Evolutionary conservation across 1,140 invertebrate species (phyloP).

Genomic region (Zaprionus capensis): DNA sequence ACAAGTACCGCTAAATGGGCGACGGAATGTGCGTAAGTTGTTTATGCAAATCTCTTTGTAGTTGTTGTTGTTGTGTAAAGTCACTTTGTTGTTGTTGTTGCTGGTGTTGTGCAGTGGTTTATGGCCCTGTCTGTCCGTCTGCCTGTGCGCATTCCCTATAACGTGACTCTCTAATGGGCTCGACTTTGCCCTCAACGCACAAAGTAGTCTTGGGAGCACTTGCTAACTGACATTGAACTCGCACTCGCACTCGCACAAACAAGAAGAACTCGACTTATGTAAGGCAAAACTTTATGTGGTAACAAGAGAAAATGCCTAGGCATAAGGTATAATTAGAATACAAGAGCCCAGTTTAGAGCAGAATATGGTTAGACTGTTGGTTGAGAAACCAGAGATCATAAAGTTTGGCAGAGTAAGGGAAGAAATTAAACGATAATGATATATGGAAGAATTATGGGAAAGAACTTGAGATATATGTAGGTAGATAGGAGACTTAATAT

Average conservation of each 20-base stretch:
- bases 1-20: constrained; percentile 72
- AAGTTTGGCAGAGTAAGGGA: background rate
- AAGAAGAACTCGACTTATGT: constrained; percentile 20
- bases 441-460: background rate
- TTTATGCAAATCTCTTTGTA: constrained; percentile 70
- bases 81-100: constrained; percentile 8
- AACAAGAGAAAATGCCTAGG: background rate
- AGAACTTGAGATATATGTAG: no score
- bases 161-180: constrained; percentile 72
- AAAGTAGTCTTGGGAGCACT: constrained; percentile 45
- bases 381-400: background rate
- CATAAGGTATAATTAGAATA: background rate
- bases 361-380: background rate
- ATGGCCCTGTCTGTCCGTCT: constrained; percentile 40
- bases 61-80: constrained; percentile 40
- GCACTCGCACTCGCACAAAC: background rate
- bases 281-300: constrained; percentile 4
- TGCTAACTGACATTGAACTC: constrained; percentile 59
- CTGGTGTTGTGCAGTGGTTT: constrained; percentile 31
- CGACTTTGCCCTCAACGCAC: constrained; percentile 15
- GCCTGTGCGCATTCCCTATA: constrained; percentile 65
- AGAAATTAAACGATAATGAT: background rate
- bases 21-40: constrained; percentile 71
- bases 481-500: no score
- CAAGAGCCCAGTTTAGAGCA: background rate